Base-by-base conservation (phyloP, 2,113 vertebrate species). In the Struthio camelus region DNA sequence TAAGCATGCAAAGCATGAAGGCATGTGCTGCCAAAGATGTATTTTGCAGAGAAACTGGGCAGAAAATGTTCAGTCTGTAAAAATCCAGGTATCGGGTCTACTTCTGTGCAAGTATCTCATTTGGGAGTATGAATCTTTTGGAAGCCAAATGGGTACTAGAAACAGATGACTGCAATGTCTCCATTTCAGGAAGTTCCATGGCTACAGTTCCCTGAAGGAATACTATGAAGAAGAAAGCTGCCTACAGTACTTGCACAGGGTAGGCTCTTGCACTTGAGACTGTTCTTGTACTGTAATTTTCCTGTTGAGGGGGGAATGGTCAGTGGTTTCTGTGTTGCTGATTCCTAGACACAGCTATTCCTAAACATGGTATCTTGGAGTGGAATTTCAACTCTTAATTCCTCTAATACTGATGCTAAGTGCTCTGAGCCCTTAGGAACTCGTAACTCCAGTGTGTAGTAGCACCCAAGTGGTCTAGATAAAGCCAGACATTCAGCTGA, bases 211-310 rank as follows among this genome's bases (percentile, higher is more conserved):
- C 59, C 97, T 99, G 95, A 99, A 99, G 97, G 99, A 99, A 88
- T 99, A 99, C 94, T 99, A 99, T 12, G 99, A 99, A 96, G 98
- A 99, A 92, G 99, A 99, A 94, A 99, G 99, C 87, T 99, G 99
- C 96, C 98, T 99, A 82, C 98, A 99, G 93, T 99, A 98, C 93
- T 98, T 99, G 97, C 99, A 99, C 96, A 99, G 98, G 97, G 99
- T 99, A 97, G 99, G 98, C 97, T 77, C 22, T 66, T 87, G 22
- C 14, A 53, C 3, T 54, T 54, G 28, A 42, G 58, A 13, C 34
- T 67, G 53, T 23, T 80, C 40, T 53, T 80, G 32, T 50, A 48
- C 27, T 14, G 88, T 85, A 6, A 5, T 54, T 65, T 46, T 66
- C 34, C 32, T 62, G 1, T 30, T 46, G 10, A 34, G 59, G 25